phyloP scores from a whole-genome alignment of 2,113 vertebrate genomes.

The Caloenas nicobarica region DNA sequence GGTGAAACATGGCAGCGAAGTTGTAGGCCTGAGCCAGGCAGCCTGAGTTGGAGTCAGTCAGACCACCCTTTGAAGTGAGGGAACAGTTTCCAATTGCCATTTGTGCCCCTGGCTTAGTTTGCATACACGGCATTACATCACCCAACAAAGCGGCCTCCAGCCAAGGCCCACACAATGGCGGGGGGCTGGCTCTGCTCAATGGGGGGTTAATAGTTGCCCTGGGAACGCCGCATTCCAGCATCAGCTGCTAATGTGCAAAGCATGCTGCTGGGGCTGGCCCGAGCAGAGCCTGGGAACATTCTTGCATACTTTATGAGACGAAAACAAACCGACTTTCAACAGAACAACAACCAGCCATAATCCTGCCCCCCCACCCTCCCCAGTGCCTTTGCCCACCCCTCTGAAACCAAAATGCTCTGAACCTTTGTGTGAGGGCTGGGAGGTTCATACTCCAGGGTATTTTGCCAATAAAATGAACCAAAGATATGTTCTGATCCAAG shows the following conservation, averaged over 20 bases:
- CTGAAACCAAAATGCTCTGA: not conserved
- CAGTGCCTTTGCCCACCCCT: not conserved
- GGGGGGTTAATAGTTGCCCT: slow-evolving; percentile 71
- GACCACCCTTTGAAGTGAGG: slow-evolving; percentile 40
- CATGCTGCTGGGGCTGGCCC: slow-evolving; percentile 59
- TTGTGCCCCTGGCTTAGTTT: slow-evolving; percentile 63
- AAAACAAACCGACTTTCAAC: slow-evolving; percentile 57
- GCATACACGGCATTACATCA: slow-evolving; percentile 77
- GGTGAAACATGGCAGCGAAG: not conserved
- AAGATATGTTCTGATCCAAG: not conserved
- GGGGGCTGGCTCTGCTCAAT: slow-evolving; percentile 55
- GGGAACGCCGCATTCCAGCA: slow-evolving; percentile 72
- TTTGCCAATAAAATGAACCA: not conserved
- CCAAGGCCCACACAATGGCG: slow-evolving; percentile 51
- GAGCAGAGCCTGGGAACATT: slow-evolving; percentile 71
- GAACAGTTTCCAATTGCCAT: slow-evolving; percentile 66
- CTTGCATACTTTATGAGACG: slow-evolving; percentile 70
- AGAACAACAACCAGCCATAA: slow-evolving; percentile 59
- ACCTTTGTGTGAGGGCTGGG: not conserved
- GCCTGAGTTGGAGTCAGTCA: not conserved
- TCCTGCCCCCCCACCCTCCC: not conserved
- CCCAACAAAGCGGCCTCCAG: slow-evolving; percentile 66
- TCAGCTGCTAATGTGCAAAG: slow-evolving; percentile 71
- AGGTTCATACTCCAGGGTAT: not conserved
- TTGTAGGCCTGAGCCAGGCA: not conserved